These are phyloP conservation scores for Cacatua alba DNA, from an alignment of 2,113 vertebrate species.

Conservation along the genomic window DNA sequence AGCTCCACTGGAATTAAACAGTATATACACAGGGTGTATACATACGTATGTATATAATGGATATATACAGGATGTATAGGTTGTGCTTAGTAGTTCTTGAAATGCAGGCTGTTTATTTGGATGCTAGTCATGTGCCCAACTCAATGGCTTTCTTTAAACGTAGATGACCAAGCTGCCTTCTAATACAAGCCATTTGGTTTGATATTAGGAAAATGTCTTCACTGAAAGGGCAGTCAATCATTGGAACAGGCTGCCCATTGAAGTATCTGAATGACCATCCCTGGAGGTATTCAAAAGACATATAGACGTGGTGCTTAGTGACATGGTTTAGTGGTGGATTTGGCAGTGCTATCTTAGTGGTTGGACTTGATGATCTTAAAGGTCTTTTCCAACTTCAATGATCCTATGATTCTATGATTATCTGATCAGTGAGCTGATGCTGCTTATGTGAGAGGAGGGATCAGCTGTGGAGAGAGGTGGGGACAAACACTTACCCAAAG, in stretches of 20 bases:
- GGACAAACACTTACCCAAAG: neutral
- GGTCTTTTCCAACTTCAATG: neutral
- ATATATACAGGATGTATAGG: neutral
- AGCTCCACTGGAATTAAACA: neutral
- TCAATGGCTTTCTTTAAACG: neutral
- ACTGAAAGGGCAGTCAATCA: neutral
- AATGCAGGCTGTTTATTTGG: neutral
- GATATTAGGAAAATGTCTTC: neutral
- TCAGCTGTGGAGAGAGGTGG: neutral
- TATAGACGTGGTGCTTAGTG: neutral
- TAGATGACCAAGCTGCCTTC: neutral
- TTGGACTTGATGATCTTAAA: neutral
- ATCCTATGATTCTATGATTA: neutral
- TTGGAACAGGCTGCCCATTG: neutral
- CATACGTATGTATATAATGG: neutral
- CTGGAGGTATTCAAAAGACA: neutral
- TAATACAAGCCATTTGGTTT: neutral
- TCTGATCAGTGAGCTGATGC: neutral
- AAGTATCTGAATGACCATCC: neutral
- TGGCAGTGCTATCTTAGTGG: neutral
- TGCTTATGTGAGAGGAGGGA: neutral
- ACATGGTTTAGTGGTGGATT: neutral
- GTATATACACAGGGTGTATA: accelerated
- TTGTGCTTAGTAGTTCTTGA: neutral
- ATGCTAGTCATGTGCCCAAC: neutral